Evolutionary conservation across 2,797 vertebrate genomes (phyloP), one percentile per base, ranked within the genome.

Genomic region (Clarias laeviceps): DNA sequence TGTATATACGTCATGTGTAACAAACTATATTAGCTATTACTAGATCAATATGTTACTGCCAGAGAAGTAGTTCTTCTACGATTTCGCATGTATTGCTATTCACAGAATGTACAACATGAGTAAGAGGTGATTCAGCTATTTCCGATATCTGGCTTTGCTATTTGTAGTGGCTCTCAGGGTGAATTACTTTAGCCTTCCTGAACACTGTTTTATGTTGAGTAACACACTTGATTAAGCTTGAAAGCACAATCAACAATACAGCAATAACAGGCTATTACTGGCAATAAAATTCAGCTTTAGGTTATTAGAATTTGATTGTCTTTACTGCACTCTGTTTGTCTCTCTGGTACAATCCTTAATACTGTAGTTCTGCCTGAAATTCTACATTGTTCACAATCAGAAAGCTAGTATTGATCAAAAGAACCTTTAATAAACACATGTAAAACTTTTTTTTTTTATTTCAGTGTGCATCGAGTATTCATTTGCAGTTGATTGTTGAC

Each of bases 121-220:
- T 80, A 94, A 91, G 88, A 95, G 94, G 90, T 96, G 95, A 94
- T 92, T 95, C 1, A 86, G 88, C 88, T 95, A 91, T 90, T 96
- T 96, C n/a, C 94, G 88, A 91, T 45, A 89, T 95, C 86, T 90
- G 93, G 93, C 92, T 0, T 90, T 95, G 81, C 40, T 95, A 77
- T 95, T 95, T 84, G 93, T 95, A 7, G 94, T 93, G 84, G 92
- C 93, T 17, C 92, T 95, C 37, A 95, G 92, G 91, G 92, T 92
- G 85, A 95, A 57, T 77, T 54, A 77, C 20, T 77, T 77, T 18
- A 57, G n/a, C 4, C 18, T 90, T 62, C 27, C 77, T 50, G 91
- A 93, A 20, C 50, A 76, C 15, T 50, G 89, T 0, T 87, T 90
- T 22, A 77, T 62, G 91, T 94, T 95, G 90, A 87, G 81, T 56